phyloP scores from a whole-genome alignment of 2,888 invertebrate genomes.

The Parthenolecanium corni region DNA sequence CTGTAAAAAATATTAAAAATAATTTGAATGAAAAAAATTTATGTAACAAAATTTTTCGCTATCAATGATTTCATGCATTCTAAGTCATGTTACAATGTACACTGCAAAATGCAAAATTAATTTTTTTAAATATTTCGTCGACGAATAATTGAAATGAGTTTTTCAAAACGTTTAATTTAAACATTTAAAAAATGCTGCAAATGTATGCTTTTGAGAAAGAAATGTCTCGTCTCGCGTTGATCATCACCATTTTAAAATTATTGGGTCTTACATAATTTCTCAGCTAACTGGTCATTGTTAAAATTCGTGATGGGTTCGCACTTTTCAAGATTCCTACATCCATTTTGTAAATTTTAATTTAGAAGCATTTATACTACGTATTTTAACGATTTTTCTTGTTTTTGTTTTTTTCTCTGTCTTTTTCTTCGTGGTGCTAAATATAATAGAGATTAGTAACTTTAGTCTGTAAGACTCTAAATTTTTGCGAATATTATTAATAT shows the following conservation, averaged over 20 bases:
- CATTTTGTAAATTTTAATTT: not conserved
- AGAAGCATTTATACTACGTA: conserved; percentile 16
- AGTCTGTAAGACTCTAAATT: conserved; percentile 13
- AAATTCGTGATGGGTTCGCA: not conserved
- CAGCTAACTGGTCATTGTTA: not conserved
- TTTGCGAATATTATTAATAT: not conserved
- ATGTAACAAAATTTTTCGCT: not conserved
- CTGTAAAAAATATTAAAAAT: conserved; percentile 1
- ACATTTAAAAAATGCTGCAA: not conserved
- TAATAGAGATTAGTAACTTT: not conserved
- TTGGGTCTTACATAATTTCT: not conserved
- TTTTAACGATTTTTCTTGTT: not conserved
- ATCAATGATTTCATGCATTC: conserved; percentile 17
- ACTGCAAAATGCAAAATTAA: conserved; percentile 1
- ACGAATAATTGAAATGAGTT: not conserved
- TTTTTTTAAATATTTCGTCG: not conserved
- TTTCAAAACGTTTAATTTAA: not conserved
- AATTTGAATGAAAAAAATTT: not conserved
- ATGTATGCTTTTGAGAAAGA: not conserved
- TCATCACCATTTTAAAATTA: not conserved
- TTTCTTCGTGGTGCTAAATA: conserved; percentile 16
- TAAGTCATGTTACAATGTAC: conserved; percentile 15
- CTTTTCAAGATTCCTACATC: conserved; percentile 5
- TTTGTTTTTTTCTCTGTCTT: not conserved
- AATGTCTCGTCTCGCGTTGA: not conserved